Evolutionary conservation across 1,140 invertebrate genomes (phyloP).

Genomic region (Sogatella furcifera): DNA sequence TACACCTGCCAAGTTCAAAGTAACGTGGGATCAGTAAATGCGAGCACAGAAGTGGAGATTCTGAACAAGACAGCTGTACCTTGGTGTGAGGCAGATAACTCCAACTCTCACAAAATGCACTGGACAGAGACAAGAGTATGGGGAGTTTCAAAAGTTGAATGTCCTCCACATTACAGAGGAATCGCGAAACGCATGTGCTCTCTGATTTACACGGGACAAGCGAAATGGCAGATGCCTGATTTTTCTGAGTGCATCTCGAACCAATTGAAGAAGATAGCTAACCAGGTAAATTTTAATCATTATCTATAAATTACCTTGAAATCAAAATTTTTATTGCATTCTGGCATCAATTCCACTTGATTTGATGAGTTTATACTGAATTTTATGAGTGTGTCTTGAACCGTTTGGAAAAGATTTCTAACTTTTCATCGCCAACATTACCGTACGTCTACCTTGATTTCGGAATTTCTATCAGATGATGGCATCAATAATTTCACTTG

Average conservation of each 20-base stretch:
- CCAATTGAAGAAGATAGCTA: slow-evolving; percentile 47
- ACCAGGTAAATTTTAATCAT: slow-evolving; percentile 38
- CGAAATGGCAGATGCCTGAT: slow-evolving; percentile 59
- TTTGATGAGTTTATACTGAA: no score
- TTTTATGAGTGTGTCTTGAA: no score
- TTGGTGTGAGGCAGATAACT: slow-evolving; percentile 33
- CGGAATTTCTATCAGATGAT: no score
- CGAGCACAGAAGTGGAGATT: slow-evolving; percentile 47
- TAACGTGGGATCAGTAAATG: slow-evolving; percentile 41
- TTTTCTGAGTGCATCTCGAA: slow-evolving; percentile 59
- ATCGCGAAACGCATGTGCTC: slow-evolving; percentile 18
- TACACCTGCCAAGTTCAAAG: slow-evolving; percentile 47
- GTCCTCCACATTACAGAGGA: slow-evolving; percentile 38
- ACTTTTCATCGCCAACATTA: no score
- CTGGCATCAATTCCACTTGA: no score
- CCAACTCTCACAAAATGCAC: slow-evolving; percentile 27
- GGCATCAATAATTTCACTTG: no score
- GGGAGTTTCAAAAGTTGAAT: slow-evolving; percentile 43
- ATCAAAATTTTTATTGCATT: no score
- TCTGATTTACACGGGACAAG: slow-evolving; percentile 31
- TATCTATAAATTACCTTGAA: no score
- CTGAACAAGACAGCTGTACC: slow-evolving; percentile 44
- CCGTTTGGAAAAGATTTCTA: no score
- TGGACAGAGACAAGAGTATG: slow-evolving; percentile 53
- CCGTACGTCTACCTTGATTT: no score